Evolutionary conservation across 2,888 invertebrate genomes (phyloP).

Genomic region (Ophion ellenae): DNA sequence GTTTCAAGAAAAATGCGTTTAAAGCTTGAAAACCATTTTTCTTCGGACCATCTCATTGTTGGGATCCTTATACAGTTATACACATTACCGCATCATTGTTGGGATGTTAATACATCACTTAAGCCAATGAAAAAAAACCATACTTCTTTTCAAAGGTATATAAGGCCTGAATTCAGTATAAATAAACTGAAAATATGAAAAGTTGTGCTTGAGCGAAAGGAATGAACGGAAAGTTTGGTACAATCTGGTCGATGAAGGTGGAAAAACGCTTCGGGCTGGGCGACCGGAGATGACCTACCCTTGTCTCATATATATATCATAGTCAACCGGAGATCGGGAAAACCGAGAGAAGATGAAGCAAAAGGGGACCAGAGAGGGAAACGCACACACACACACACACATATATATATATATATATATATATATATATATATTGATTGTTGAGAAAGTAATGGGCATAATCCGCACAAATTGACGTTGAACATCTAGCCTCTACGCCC

Average conservation of each 20-base stretch:
- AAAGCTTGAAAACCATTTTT: too few species aligned
- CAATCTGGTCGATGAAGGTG: not conserved
- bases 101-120: too few species aligned
- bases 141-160: too few species aligned
- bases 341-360: slow-evolving; percentile 46
- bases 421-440: not conserved
- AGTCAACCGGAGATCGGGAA: slow-evolving; percentile 41
- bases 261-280: not conserved
- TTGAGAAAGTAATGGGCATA: slow-evolving; percentile 9
- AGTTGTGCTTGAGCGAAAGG: not conserved
- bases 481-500: not conserved
- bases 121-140: too few species aligned
- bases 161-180: not conserved
- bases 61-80: too few species aligned
- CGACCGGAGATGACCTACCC: slow-evolving; percentile 10
- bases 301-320: not conserved
- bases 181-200: not conserved
- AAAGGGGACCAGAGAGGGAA: slow-evolving; percentile 39
- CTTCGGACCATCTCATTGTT: too few species aligned
- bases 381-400: not conserved
- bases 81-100: too few species aligned
- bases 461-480: not conserved
- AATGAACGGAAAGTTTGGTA: slow-evolving; percentile 1
- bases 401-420: not conserved
- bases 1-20: too few species aligned